These are phyloP conservation scores for Spongia lamella DNA, from an alignment of 37 sponge, comb jelly and placozoan species.

Conservation along the genomic window DNA sequence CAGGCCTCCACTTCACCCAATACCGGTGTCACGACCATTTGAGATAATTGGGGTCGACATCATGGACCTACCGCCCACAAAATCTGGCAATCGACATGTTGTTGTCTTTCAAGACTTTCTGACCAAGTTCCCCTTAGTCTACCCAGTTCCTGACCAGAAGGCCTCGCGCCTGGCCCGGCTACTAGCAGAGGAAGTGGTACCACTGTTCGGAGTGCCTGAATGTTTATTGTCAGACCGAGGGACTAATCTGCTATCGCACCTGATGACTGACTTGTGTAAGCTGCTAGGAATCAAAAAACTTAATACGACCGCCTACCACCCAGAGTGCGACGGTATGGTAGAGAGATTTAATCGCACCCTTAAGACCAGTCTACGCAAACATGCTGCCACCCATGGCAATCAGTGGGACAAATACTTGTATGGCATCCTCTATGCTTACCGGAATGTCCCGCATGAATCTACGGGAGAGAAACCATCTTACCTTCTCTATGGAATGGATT, in stretches of 20 bases:
- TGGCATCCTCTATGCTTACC: slow-evolving; percentile 15
- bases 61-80: slow-evolving; percentile 44
- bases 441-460: slow-evolving; percentile 29
- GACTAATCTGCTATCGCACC: slow-evolving; percentile 42
- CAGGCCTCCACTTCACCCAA: slow-evolving; percentile 51
- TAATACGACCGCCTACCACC: slow-evolving; percentile 3
- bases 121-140: slow-evolving; percentile 59
- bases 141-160: slow-evolving; percentile 62
- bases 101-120: slow-evolving; percentile 64
- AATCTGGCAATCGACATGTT: slow-evolving; percentile 25
- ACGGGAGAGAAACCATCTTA: slow-evolving; percentile 38
- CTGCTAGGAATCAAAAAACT: slow-evolving; percentile 30
- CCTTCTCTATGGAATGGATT: slow-evolving; percentile 40
- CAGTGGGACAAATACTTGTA: slow-evolving; percentile 48
- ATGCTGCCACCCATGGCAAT: background rate
- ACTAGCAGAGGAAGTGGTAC: slow-evolving; percentile 37
- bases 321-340: slow-evolving; percentile 8
- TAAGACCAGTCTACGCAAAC: background rate
- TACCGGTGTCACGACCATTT: slow-evolving; percentile 52
- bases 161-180: slow-evolving; percentile 24
- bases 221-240: slow-evolving; percentile 47
- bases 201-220: slow-evolving; percentile 43
- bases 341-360: too few relatives aligned
- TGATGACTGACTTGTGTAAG: slow-evolving; percentile 37
- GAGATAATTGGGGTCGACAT: slow-evolving; percentile 59